Evolutionary conservation across 2,113 vertebrate species (phyloP).

Genomic region (Mastomys natalensis): DNA sequence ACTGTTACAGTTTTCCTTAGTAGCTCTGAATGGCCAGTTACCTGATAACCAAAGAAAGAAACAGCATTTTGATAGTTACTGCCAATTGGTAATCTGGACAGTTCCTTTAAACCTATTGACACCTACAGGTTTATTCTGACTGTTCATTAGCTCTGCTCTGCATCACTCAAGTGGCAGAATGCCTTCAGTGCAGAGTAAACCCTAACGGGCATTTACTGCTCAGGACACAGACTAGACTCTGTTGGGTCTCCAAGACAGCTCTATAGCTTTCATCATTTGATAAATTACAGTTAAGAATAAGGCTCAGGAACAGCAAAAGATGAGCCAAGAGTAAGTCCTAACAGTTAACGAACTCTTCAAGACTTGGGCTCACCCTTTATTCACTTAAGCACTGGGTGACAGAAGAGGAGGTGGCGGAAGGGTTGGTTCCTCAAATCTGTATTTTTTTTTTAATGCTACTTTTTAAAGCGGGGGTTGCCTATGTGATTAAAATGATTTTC

Average conservation of each 20-base stretch:
- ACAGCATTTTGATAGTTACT: conserved; percentile 16
- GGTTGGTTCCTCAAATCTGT: not conserved
- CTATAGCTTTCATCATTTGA: conserved; percentile 30
- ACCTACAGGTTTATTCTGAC: not conserved
- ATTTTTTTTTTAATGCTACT: conserved; percentile 11
- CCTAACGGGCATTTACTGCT: conserved; percentile 44
- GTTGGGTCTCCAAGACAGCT: conserved; percentile 38
- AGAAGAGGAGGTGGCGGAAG: not conserved
- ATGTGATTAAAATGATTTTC: conserved; percentile 46
- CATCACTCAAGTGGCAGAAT: not conserved
- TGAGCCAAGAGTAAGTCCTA: conserved; percentile 23
- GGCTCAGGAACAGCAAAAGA: conserved; percentile 62
- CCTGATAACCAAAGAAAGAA: conserved; percentile 52
- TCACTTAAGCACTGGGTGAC: conserved; percentile 47
- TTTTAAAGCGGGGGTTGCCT: conserved; percentile 17
- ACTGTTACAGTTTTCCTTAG: conserved; percentile 50
- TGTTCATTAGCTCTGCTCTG: not conserved
- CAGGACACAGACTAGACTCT: conserved; percentile 22
- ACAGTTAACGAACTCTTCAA: conserved; percentile 42
- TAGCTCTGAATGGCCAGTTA: conserved; percentile 55
- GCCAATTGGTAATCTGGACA: not conserved
- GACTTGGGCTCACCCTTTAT: conserved; percentile 40
- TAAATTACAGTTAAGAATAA: conserved; percentile 29
- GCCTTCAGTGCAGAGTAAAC: conserved; percentile 21
- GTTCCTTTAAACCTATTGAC: not conserved